Conservation (phyloP, 2,888 invertebrate species). For the Diloba caeruleocephala region DNA sequence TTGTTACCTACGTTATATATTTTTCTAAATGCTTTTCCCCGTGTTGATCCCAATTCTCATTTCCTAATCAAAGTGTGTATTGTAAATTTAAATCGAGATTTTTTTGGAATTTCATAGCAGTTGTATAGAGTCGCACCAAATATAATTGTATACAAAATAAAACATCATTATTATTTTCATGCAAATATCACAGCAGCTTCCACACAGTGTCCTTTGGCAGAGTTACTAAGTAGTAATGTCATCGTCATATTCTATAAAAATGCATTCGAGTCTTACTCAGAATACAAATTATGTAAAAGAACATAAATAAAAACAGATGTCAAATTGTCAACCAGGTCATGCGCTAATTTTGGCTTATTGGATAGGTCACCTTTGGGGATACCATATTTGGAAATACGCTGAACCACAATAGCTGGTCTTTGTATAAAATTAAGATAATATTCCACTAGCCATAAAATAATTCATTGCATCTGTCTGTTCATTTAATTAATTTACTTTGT, state of each 20-base stretch:
- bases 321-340: slow-evolving; percentile 6
- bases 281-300: slow-evolving; percentile 8
- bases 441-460: neutral
- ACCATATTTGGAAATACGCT: neutral
- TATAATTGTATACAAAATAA: too few species aligned
- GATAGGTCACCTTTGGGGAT: slow-evolving; percentile 19
- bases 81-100: too few species aligned
- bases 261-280: neutral
- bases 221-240: too few species aligned
- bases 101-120: too few species aligned
- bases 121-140: too few species aligned
- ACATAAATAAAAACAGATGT: neutral
- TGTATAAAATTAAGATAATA: neutral
- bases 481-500: neutral
- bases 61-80: too few species aligned
- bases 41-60: too few species aligned
- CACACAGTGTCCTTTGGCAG: too few species aligned
- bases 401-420: neutral
- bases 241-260: neutral
- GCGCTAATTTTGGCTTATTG: neutral
- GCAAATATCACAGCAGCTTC: too few species aligned
- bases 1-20: too few species aligned
- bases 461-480: neutral
- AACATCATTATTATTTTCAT: too few species aligned
- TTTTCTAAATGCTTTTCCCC: too few species aligned